Evolutionary conservation across 2,888 invertebrate species (phyloP).

Genomic region (Heteromyza rotundicornis): DNA sequence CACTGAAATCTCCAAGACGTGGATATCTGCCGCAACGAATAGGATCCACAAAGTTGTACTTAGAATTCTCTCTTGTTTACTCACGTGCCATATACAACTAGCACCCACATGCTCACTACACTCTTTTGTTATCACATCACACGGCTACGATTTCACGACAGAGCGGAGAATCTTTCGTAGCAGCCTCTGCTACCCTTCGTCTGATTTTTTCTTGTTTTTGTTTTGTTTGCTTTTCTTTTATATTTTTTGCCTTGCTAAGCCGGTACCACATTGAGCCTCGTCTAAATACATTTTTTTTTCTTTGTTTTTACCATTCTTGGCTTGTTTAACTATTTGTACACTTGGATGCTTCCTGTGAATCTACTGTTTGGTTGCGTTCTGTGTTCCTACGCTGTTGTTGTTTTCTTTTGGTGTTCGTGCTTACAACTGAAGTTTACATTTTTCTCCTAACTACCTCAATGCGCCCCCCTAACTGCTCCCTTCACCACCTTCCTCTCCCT

Average conservation of each 20-base stretch:
- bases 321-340: background rate
- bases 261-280: background rate
- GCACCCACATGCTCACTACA: too few species aligned
- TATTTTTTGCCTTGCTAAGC: background rate
- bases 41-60: too few species aligned
- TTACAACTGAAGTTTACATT: background rate
- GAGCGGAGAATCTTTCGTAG: too few species aligned
- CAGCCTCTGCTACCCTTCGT: background rate
- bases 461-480: too few species aligned
- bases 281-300: background rate
- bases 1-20: too few species aligned
- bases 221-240: background rate
- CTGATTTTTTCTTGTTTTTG: background rate
- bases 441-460: background rate
- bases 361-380: background rate
- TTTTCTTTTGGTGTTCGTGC: background rate
- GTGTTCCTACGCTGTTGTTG: background rate
- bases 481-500: background rate
- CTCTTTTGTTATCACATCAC: too few species aligned
- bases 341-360: background rate
- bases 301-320: background rate
- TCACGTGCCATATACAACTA: too few species aligned
- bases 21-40: too few species aligned
- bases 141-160: too few species aligned
- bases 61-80: too few species aligned